These are phyloP conservation scores for Drosophila pachea DNA, from an alignment of 1,140 invertebrate genomes.

Conservation along the genomic window DNA sequence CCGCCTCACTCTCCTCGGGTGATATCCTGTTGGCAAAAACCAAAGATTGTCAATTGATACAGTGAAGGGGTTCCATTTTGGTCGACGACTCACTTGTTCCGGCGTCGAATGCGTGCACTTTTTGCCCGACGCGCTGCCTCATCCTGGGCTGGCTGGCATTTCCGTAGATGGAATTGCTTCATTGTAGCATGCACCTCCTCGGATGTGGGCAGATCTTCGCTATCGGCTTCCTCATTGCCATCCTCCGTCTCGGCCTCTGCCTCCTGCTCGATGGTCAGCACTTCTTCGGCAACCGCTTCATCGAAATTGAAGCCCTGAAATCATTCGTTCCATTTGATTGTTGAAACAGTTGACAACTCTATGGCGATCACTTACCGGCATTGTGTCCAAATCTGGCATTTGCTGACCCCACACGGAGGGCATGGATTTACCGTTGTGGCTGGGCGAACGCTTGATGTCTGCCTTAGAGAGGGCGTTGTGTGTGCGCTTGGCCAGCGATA, in stretches of 20 bases:
- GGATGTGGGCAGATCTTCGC: constrained; percentile 68
- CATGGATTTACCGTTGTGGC: constrained; percentile 53
- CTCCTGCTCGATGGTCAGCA: constrained; percentile 71
- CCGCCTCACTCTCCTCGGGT: constrained; percentile 55
- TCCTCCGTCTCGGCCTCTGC: constrained; percentile 76
- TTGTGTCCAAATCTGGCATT: constrained; percentile 45
- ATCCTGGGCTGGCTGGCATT: constrained; percentile 69
- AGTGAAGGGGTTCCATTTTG: not conserved
- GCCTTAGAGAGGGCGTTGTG: constrained; percentile 81
- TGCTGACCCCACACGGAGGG: constrained; percentile 67
- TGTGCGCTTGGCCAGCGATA: constrained; percentile 81
- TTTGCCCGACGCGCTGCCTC: constrained; percentile 71
- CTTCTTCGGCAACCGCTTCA: constrained; percentile 65
- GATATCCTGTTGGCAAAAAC: constrained; percentile 42
- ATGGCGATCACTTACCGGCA: constrained; percentile 40
- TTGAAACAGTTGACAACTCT: too few species aligned
- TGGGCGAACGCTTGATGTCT: constrained; percentile 67
- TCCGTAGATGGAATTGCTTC: constrained; percentile 75
- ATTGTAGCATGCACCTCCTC: constrained; percentile 77
- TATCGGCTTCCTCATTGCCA: constrained; percentile 57
- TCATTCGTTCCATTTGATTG: too few species aligned
- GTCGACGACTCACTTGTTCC: constrained; percentile 61
- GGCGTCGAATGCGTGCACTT: constrained; percentile 64
- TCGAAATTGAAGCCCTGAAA: constrained; percentile 62
- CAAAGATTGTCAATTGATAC: not conserved